Evolutionary conservation across 2,888 invertebrate species (phyloP).

Genomic region (Laspeyria flexula): DNA sequence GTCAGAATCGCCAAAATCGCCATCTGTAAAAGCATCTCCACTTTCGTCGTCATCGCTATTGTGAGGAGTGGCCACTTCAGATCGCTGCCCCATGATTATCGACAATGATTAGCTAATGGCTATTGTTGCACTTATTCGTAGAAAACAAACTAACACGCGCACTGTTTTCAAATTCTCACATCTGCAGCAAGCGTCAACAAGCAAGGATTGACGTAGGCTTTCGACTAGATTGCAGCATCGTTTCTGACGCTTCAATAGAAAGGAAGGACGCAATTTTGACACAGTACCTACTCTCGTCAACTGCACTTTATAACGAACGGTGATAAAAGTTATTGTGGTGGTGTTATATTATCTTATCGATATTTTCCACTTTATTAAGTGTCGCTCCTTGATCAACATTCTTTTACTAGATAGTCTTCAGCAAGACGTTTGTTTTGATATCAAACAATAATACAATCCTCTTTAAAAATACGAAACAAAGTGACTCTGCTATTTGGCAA

Average conservation of each 20-base stretch:
- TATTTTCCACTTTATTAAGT: slow-evolving; percentile 67
- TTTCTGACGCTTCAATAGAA: slow-evolving; percentile 57
- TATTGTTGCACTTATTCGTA: slow-evolving; percentile 56
- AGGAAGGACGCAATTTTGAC: slow-evolving; percentile 69
- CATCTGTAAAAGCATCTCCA: slow-evolving; percentile 79
- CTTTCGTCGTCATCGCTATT: slow-evolving; percentile 78
- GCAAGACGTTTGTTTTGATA: slow-evolving; percentile 35
- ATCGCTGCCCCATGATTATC: slow-evolving; percentile 68
- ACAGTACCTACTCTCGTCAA: slow-evolving; percentile 49
- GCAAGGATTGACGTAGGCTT: slow-evolving; percentile 44
- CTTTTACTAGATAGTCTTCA: slow-evolving; percentile 53
- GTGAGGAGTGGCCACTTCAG: slow-evolving; percentile 69
- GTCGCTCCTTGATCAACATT: slow-evolving; percentile 63
- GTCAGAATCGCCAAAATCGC: slow-evolving; percentile 77
- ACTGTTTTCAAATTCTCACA: slow-evolving; percentile 65
- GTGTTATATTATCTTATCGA: slow-evolving; percentile 73
- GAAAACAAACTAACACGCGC: slow-evolving; percentile 58
- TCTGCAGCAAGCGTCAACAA: slow-evolving; percentile 56
- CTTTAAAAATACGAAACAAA: slow-evolving; percentile 23
- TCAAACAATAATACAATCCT: slow-evolving; percentile 18
- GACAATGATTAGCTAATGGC: slow-evolving; percentile 43
- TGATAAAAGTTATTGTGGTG: slow-evolving; percentile 63
- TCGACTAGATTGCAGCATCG: slow-evolving; percentile 48
- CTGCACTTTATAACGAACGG: slow-evolving; percentile 56
- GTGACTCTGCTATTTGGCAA: too few species aligned